Base-by-base conservation (phyloP, 2,888 invertebrate genomes). In the Scotopteryx bipunctaria region DNA sequence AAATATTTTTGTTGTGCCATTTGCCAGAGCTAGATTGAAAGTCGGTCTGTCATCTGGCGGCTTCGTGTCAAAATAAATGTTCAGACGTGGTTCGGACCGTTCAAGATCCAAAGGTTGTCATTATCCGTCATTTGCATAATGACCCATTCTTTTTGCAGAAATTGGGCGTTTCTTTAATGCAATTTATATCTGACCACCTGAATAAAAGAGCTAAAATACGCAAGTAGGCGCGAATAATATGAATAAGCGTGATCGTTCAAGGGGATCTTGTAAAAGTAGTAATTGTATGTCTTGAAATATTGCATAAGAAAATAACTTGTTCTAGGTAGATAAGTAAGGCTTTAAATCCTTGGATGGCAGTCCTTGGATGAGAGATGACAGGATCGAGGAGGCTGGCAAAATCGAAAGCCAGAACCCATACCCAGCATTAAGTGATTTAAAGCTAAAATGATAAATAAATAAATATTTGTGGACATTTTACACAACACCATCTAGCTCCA, bases 51-150 rank as follows among this genome's bases (percentile, higher is more conserved):
- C 60, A 49, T 64, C 55, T 58, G 51, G 44, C 45, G 51, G 37
- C 41, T 35, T 45, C 35, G 36, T 47, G 51, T 62, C 49, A 61
- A 63, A 56, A 57, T 64, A 58, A 65, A 71, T 66, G 57, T 47
- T 55, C 58, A 46, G 59, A n/a, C n/a, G n/a, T n/a, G n/a, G n/a
- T n/a, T n/a, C n/a, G n/a, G n/a, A n/a, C n/a, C n/a, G n/a, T n/a
- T n/a, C n/a, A n/a, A n/a, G n/a, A 61, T 60, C 61, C 59, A 51
- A 33, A 63, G 63, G 60, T 65, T 70, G 68, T 76, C 69, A 75
- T 79, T 81, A 78, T 59, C 46, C 51, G 46, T 68, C 54, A 79
- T 81, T 76, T 72, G 64, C 76, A 76, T 78, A 81, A 81, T 81
- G 71, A 67, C 50, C 71, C 66, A 77, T 76, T 78, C 69, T 76